Conservation (phyloP, 1,140 invertebrate species). For the Liolophura sinensis region DNA sequence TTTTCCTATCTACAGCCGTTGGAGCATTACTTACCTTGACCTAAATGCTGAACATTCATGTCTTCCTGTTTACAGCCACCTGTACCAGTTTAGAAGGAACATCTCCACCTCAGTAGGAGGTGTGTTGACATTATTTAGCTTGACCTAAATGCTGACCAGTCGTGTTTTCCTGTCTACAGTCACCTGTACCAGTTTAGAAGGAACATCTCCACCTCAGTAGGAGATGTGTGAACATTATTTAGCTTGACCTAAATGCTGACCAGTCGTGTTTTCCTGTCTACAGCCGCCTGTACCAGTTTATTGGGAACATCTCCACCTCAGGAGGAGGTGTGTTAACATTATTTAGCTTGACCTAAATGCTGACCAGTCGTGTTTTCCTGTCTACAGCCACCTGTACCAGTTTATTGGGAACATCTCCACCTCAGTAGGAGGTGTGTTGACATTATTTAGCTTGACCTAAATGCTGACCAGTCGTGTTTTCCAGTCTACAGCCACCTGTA, state of each 20-base stretch:
- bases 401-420: constrained; percentile 76
- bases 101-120: constrained; percentile 71
- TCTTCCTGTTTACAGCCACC: constrained; percentile 58
- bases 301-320: constrained; percentile 70
- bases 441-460: too few species aligned
- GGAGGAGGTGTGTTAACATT: too few species aligned
- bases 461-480: too few species aligned
- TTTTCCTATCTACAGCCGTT: too few species aligned
- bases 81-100: constrained; percentile 85
- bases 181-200: constrained; percentile 87
- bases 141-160: too few species aligned
- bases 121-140: too few species aligned
- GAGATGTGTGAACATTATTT: too few species aligned
- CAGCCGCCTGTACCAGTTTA: constrained; percentile 81
- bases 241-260: too few species aligned
- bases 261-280: constrained; percentile 15
- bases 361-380: background rate
- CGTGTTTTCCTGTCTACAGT: constrained; percentile 41
- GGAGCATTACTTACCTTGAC: too few species aligned
- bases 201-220: constrained; percentile 69
- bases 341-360: too few species aligned
- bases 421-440: too few species aligned
- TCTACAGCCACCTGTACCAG: constrained; percentile 74
- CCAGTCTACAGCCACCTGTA: too few species aligned
- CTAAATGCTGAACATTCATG: background rate